Conservation (phyloP, 2,888 invertebrate genomes). For the Stenoptilia bipunctidactyla region DNA sequence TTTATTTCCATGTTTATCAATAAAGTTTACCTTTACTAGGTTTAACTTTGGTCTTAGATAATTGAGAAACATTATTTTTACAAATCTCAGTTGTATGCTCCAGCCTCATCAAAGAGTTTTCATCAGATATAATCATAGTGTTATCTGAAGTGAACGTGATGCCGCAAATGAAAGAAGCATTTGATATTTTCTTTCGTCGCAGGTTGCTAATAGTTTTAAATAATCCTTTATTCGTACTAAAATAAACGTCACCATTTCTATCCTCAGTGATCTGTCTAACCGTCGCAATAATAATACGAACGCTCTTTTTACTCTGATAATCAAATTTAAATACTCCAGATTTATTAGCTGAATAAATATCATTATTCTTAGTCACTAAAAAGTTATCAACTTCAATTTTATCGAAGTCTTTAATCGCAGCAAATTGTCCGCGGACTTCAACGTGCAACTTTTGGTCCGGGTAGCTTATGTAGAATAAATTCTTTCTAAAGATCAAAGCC, state of each 20-base stretch:
- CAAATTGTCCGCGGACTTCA: conserved; percentile 36
- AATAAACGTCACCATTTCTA: conserved; percentile 30
- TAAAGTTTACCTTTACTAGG: no score
- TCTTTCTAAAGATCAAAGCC: conserved; percentile 34
- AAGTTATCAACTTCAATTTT: conserved; percentile 39
- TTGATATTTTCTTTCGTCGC: not conserved
- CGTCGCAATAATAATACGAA: conserved; percentile 27
- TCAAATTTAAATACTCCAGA: conserved; percentile 36
- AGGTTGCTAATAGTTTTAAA: conserved; percentile 16
- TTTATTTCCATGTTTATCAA: no score
- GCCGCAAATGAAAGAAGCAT: no score
- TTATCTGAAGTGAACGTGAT: no score
- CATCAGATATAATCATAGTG: no score
- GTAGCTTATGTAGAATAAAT: conserved; percentile 43
- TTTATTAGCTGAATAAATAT: conserved; percentile 38
- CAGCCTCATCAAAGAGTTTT: no score
- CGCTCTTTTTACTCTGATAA: conserved; percentile 17
- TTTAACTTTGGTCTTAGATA: no score
- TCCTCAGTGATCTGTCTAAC: conserved; percentile 46
- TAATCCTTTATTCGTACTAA: conserved; percentile 39
- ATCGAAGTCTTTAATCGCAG: conserved; percentile 36
- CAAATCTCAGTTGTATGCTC: no score
- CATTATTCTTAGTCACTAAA: conserved; percentile 23
- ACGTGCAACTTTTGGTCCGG: conserved; percentile 41
- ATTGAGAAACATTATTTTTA: no score